A percentile compares a stretch with the other conserved stretches of the same genome.
Evolutionary conservation across 2,113 vertebrate genomes (phyloP).

Genomic region (Poeciliopsis turrubarensis): DNA sequence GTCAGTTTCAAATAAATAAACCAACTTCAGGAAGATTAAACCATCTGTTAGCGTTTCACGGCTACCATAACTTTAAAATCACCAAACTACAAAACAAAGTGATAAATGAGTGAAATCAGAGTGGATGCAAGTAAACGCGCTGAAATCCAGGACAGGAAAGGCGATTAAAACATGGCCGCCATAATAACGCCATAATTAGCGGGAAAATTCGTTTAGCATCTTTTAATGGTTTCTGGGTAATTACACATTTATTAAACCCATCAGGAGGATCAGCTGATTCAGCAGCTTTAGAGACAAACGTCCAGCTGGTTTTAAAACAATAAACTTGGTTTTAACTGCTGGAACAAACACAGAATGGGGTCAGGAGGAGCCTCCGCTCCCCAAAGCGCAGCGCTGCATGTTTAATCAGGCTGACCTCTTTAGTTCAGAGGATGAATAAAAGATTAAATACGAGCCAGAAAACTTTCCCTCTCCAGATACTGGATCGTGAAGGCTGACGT

Average conservation of each 20-base stretch:
- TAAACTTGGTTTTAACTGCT: background rate
- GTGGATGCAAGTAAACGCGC: no score
- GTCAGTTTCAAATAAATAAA: no score
- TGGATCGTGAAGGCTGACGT: background rate
- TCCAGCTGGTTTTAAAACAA: background rate
- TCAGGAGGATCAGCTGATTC: slow-evolving; percentile 19
- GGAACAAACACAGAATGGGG: background rate
- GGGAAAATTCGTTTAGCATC: background rate
- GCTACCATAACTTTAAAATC: no score
- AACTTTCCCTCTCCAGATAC: background rate
- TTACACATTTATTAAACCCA: slow-evolving; percentile 25
- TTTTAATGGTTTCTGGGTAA: slow-evolving; percentile 8
- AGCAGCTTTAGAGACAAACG: slow-evolving; percentile 22
- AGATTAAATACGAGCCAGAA: slow-evolving; percentile 45
- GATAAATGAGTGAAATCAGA: no score
- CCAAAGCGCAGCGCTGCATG: slow-evolving; percentile 19
- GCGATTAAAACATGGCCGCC: background rate
- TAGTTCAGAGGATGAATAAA: slow-evolving; percentile 52
- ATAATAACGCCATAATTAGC: background rate
- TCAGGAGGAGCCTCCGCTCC: background rate
- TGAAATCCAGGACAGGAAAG: background rate
- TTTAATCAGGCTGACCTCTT: slow-evolving; percentile 55
- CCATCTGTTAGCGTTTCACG: no score
- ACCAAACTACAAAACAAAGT: no score
- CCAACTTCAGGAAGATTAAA: no score